Conservation (phyloP, 1,140 invertebrate species). For the Drosophila equinoxialis region DNA sequence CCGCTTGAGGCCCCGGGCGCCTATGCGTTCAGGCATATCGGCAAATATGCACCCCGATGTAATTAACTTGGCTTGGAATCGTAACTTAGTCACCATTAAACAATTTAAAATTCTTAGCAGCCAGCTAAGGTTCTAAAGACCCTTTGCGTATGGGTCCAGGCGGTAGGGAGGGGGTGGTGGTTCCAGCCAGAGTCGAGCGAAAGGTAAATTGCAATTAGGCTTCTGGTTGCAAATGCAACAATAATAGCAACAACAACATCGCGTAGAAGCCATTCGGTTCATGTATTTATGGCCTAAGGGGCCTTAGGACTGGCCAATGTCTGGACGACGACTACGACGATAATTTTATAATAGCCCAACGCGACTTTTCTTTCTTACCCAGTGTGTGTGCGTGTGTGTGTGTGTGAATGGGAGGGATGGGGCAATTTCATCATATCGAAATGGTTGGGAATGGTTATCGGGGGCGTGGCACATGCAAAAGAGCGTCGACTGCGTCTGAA, state of each 20-base stretch:
- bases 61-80: conserved; percentile 79
- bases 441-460: neutral
- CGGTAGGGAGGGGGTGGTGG: neutral
- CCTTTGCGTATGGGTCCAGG: conserved; percentile 2
- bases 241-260: conserved; percentile 27
- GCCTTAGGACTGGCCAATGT: conserved; percentile 60
- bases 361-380: conserved; percentile 26
- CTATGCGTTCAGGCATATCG: conserved; percentile 54
- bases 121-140: conserved; percentile 39
- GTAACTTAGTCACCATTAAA: conserved; percentile 82
- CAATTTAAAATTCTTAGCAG: conserved; percentile 79
- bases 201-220: conserved; percentile 81
- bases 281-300: conserved; percentile 74
- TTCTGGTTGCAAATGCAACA: conserved; percentile 74
- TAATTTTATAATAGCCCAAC: conserved; percentile 77
- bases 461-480: conserved; percentile 76
- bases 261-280: conserved; percentile 62
- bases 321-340: conserved; percentile 73
- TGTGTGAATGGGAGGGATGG: conserved; percentile 46
- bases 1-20: conserved; percentile 44
- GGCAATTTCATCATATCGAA: conserved; percentile 10
- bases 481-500: conserved; percentile 59
- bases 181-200: conserved; percentile 27
- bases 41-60: conserved; percentile 80
- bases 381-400: conserved; percentile 14